phyloP scores from a whole-genome alignment of 2,113 vertebrate genomes.

The Hippocampus barbouri region DNA sequence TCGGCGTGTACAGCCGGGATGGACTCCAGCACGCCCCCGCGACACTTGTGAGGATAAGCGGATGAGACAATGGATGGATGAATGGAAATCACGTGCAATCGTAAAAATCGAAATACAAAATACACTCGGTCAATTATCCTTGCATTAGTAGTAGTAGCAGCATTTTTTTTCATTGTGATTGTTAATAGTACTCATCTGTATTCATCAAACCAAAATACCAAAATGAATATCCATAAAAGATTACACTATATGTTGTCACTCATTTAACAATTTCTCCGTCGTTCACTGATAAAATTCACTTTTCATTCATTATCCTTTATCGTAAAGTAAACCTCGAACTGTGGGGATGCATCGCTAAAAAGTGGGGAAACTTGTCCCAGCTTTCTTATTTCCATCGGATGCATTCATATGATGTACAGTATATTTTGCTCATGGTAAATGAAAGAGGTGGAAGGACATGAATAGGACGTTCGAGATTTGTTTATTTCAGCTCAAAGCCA shows the following conservation, averaged over 20 bases:
- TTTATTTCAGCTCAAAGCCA: slow-evolving; percentile 71
- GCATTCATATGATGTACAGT: slow-evolving; percentile 70
- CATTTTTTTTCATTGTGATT: no score
- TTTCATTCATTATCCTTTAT: slow-evolving; percentile 74
- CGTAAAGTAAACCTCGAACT: slow-evolving; percentile 58
- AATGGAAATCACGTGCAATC: no score
- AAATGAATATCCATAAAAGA: no score
- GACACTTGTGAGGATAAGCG: no score
- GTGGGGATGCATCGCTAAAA: slow-evolving; percentile 63
- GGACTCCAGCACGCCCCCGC: no score
- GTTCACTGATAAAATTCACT: slow-evolving; percentile 73
- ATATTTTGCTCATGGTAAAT: slow-evolving; percentile 69
- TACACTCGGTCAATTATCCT: no score
- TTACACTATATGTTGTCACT: slow-evolving; percentile 42
- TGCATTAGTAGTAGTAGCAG: no score
- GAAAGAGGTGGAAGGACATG: slow-evolving; percentile 71
- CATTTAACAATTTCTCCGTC: slow-evolving; percentile 66
- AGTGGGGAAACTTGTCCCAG: slow-evolving; percentile 69
- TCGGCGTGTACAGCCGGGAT: no score
- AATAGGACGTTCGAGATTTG: slow-evolving; percentile 75
- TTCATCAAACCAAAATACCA: no score
- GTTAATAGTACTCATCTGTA: no score
- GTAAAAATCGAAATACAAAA: no score
- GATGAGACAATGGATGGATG: no score
- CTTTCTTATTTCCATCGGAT: slow-evolving; percentile 66